phyloP scores from a whole-genome alignment of 2,797 vertebrate genomes.

The Halcyon leucocephala region DNA sequence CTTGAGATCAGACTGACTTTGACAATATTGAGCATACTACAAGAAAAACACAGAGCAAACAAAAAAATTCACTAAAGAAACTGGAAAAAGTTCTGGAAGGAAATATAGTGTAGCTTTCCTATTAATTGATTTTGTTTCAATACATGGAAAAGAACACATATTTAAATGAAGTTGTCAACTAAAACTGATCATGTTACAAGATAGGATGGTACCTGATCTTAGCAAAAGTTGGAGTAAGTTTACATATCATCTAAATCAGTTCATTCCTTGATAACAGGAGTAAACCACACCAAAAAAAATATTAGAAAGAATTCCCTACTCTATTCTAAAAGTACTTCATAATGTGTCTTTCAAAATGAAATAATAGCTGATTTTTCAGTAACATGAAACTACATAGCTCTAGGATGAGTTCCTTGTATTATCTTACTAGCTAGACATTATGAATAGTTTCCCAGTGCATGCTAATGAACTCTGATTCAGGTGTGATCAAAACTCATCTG shows the following conservation, averaged over 20 bases:
- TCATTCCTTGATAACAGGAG: neutral
- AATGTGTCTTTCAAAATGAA: neutral
- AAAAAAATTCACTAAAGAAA: neutral
- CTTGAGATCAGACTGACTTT: slow-evolving; percentile 8
- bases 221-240: neutral
- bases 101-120: neutral
- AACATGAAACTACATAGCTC: neutral
- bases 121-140: neutral
- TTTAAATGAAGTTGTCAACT: neutral
- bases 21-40: neutral
- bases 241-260: neutral
- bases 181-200: neutral
- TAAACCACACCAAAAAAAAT: neutral
- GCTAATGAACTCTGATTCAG: neutral
- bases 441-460: neutral
- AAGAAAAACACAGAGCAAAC: neutral
- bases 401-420: neutral
- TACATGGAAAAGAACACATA: neutral
- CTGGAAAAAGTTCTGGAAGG: neutral
- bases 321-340: neutral
- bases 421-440: neutral
- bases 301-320: neutral
- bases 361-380: neutral
- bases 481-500: neutral
- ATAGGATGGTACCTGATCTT: neutral